Evolutionary conservation across 1,140 invertebrate species (phyloP).

Genomic region (Ectropis grisescens): DNA sequence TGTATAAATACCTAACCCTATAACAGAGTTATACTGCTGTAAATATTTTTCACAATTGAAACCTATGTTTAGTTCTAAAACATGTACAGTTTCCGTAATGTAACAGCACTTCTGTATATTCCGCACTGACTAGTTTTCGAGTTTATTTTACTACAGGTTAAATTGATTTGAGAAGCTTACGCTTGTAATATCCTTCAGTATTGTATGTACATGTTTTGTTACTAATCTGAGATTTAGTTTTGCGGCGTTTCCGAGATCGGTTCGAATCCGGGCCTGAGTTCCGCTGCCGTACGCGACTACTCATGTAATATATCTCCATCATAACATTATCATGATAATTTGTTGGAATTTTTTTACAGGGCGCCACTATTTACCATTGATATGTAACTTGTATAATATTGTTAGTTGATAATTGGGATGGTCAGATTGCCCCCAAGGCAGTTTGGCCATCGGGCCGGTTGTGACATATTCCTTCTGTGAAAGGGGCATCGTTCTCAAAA

Average conservation of each 20-base stretch:
- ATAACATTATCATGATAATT: slow-evolving; percentile 62
- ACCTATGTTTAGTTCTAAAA: slow-evolving; percentile 72
- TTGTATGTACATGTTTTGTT: slow-evolving; percentile 73
- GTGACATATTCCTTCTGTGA: slow-evolving; percentile 72
- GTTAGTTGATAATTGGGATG: slow-evolving; percentile 55
- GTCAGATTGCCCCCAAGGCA: slow-evolving; percentile 60
- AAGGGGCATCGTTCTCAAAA: slow-evolving; percentile 70
- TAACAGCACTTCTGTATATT: slow-evolving; percentile 71
- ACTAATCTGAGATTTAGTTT: slow-evolving; percentile 65
- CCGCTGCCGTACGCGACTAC: slow-evolving; percentile 49
- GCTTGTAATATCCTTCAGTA: slow-evolving; percentile 68
- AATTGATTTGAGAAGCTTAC: slow-evolving; percentile 68
- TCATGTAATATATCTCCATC: slow-evolving; percentile 46
- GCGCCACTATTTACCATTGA: slow-evolving; percentile 50
- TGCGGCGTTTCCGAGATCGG: slow-evolving; percentile 35
- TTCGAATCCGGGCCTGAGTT: slow-evolving; percentile 30
- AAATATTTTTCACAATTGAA: slow-evolving; percentile 71
- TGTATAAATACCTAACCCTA: slow-evolving; percentile 62
- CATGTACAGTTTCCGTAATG: slow-evolving; percentile 72
- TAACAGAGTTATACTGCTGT: slow-evolving; percentile 64
- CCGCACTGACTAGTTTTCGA: slow-evolving; percentile 67
- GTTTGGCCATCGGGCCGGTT: slow-evolving; percentile 69
- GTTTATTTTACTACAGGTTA: slow-evolving; percentile 65
- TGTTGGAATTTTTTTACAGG: slow-evolving; percentile 70
- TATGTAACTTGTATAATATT: slow-evolving; percentile 51